phyloP scores from a whole-genome alignment of 1,140 invertebrate species.

The Hyles vespertilio region DNA sequence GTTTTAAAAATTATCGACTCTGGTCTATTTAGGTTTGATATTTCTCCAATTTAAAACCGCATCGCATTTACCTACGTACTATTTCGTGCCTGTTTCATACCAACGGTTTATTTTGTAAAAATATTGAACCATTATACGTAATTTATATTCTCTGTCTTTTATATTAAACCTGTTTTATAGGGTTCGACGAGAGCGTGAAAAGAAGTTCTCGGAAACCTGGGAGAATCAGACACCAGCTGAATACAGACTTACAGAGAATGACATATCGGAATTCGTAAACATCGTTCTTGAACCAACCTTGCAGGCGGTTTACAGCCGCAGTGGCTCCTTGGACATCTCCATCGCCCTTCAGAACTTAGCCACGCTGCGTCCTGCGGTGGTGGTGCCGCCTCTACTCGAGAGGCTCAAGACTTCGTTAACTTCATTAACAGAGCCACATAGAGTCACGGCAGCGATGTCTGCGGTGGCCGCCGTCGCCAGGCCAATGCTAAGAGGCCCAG shows the following conservation, averaged over 20 bases:
- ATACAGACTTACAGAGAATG: constrained; percentile 85
- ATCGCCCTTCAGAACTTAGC: constrained; percentile 86
- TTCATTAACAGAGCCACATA: constrained; percentile 91
- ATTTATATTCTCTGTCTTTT: background rate
- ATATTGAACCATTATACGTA: background rate
- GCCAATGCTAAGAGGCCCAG: constrained; percentile 81
- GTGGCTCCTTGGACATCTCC: constrained; percentile 79
- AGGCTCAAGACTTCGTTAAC: constrained; percentile 87
- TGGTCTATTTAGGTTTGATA: too few relatives aligned
- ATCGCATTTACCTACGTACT: too few relatives aligned
- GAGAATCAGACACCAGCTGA: constrained; percentile 80
- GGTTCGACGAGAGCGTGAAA: constrained; percentile 63
- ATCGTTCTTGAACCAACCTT: constrained; percentile 82
- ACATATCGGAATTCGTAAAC: constrained; percentile 90
- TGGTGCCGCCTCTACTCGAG: constrained; percentile 90
- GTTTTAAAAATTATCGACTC: too few relatives aligned
- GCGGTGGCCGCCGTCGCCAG: constrained; percentile 84
- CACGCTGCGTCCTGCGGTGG: constrained; percentile 86
- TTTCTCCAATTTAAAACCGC: too few relatives aligned
- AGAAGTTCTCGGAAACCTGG: constrained; percentile 77
- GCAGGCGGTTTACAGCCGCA: constrained; percentile 86
- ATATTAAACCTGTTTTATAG: constrained; percentile 31
- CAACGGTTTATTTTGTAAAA: background rate
- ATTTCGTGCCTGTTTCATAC: background rate
- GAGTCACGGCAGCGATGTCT: constrained; percentile 87